These are phyloP conservation scores for Onychostruthus taczanowskii DNA, from an alignment of 2,113 vertebrate genomes.

Conservation along the genomic window DNA sequence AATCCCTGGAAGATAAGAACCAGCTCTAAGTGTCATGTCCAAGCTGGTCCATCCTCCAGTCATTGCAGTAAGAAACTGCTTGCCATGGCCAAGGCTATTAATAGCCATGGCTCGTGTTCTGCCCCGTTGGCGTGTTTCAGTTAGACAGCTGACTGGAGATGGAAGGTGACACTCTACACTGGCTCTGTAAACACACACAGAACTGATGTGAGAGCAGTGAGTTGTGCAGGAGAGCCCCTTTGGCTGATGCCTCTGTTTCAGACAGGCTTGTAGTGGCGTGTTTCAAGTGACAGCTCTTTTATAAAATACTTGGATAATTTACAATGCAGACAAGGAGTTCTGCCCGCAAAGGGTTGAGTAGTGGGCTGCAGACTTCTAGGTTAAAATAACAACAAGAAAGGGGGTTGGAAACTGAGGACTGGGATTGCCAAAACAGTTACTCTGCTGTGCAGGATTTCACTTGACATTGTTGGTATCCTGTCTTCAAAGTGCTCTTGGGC, in stretches of 20 bases:
- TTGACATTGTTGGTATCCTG: background rate
- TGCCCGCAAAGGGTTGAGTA: background rate
- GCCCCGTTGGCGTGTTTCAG: background rate
- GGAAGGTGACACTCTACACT: slow-evolving; percentile 16
- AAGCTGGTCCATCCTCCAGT: background rate
- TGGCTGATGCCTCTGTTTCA: background rate
- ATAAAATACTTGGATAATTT: background rate
- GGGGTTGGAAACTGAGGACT: background rate
- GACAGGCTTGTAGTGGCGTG: background rate
- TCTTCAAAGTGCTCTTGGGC: background rate
- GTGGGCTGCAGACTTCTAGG: background rate
- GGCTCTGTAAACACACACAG: slow-evolving; percentile 8
- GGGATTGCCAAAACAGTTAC: background rate
- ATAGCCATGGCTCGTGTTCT: slow-evolving; percentile 38
- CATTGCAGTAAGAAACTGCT: background rate
- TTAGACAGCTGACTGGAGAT: slow-evolving; percentile 53
- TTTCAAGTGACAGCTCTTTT: background rate
- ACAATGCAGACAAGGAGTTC: background rate
- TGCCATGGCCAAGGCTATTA: slow-evolving; percentile 30
- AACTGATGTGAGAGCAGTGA: background rate
- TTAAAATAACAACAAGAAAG: background rate
- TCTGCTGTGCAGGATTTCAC: background rate
- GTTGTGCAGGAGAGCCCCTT: background rate
- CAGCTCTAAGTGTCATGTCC: background rate
- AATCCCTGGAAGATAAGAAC: background rate